Percentiles rank a stretch among this genome's conserved stretches.
phyloP scores from a whole-genome alignment of 1,140 invertebrate species.

The Drosophila kikkawai region DNA sequence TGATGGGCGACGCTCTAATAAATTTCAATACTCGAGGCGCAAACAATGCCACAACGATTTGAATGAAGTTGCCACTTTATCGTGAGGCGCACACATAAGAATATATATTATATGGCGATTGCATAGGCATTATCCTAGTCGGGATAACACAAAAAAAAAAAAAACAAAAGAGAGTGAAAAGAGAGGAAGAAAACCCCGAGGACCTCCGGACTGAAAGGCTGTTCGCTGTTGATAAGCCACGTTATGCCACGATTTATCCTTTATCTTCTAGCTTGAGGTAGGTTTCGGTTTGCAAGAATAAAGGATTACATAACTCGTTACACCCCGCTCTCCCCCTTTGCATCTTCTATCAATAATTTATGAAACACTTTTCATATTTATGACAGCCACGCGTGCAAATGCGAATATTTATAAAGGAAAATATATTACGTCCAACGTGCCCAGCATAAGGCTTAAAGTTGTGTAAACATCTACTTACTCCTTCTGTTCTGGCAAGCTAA shows the following conservation, averaged over 20 bases:
- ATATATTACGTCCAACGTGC: constrained; percentile 15
- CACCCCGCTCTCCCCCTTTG: background rate
- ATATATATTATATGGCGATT: constrained; percentile 27
- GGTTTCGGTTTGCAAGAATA: constrained; percentile 6
- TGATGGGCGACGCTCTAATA: constrained; percentile 54
- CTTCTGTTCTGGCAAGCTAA: background rate
- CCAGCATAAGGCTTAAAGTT: constrained; percentile 1
- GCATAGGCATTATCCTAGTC: constrained; percentile 35
- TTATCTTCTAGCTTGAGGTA: constrained; percentile 47
- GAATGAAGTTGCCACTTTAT: constrained; percentile 62
- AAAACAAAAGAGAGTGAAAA: background rate
- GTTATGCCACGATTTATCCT: constrained; percentile 48
- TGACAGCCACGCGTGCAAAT: constrained; percentile 56
- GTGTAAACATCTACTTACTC: background rate
- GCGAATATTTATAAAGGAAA: constrained; percentile 36
- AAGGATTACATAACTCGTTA: constrained; percentile 39
- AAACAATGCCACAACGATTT: constrained; percentile 61
- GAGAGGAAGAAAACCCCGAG: constrained; percentile 11
- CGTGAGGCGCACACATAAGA: constrained; percentile 13
- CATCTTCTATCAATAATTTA: constrained; percentile 53
- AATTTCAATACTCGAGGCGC: constrained; percentile 52
- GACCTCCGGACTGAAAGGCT: constrained; percentile 26
- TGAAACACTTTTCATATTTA: constrained; percentile 63
- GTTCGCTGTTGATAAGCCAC: constrained; percentile 43
- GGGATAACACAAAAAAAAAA: background rate